Percentiles rank a stretch among this genome's conserved stretches.
phyloP scores from a whole-genome alignment of 2,113 vertebrate species.

The Epinephelus moara region DNA sequence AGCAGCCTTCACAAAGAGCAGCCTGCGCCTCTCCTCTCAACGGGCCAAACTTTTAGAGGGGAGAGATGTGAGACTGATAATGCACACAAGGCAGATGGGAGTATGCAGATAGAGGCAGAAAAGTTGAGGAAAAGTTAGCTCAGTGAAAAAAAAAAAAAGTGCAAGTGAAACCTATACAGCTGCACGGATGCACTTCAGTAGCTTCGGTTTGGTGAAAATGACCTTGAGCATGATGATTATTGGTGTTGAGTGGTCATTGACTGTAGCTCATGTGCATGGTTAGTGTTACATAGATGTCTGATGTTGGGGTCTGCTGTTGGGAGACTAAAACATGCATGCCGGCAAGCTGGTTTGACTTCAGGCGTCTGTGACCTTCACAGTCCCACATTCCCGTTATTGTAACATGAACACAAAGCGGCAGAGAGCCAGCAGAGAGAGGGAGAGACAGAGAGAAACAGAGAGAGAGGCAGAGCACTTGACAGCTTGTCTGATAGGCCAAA shows the following conservation, averaged over 20 bases:
- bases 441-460: slow-evolving; percentile 19
- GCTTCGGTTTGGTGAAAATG: slow-evolving; percentile 42
- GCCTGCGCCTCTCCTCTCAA: slow-evolving; percentile 63
- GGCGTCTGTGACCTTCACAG: slow-evolving; percentile 89
- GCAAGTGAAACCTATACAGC: slow-evolving; percentile 45
- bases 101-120: slow-evolving; percentile 68
- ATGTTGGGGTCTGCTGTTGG: slow-evolving; percentile 56
- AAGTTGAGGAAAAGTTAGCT: slow-evolving; percentile 59
- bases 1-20: slow-evolving; percentile 75
- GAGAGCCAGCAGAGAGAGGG: slow-evolving; percentile 51
- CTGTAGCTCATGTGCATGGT: slow-evolving; percentile 54
- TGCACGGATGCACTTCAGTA: slow-evolving; percentile 30
- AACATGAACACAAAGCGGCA: slow-evolving; percentile 82
- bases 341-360: slow-evolving; percentile 62
- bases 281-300: slow-evolving; percentile 67
- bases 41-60: slow-evolving; percentile 67
- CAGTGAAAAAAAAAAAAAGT: slow-evolving; percentile 17
- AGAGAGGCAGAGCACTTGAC: slow-evolving; percentile 78
- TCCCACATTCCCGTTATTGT: slow-evolving; percentile 81
- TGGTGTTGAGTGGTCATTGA: slow-evolving; percentile 45
- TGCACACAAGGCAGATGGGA: slow-evolving; percentile 69
- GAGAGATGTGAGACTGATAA: slow-evolving; percentile 78
- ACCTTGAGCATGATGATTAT: slow-evolving; percentile 60
- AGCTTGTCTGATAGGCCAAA: slow-evolving; percentile 87
- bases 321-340: slow-evolving; percentile 67